Evolutionary conservation across 64 coral and sea anemone species (phyloP).

Genomic region (Anthopleura sola): DNA sequence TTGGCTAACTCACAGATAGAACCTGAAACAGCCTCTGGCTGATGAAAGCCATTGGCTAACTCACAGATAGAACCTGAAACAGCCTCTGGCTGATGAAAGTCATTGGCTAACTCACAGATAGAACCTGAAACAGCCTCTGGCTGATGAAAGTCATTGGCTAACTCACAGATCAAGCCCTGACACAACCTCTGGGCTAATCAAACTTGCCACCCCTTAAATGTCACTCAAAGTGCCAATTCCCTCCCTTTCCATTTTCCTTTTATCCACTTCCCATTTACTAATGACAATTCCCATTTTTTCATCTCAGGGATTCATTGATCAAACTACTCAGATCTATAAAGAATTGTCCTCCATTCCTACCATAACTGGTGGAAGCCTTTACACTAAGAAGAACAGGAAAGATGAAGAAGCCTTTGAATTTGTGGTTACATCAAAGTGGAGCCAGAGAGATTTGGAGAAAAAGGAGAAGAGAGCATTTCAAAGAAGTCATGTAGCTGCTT

Average conservation of each 20-base stretch:
- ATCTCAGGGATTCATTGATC: conserved; percentile 18
- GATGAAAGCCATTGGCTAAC: too few species aligned
- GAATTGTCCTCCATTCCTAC: conserved; percentile 15
- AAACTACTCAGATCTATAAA: conserved; percentile 25
- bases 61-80: too few species aligned
- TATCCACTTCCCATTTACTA: not conserved
- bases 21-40: too few species aligned
- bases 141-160: too few species aligned
- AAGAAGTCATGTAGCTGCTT: conserved; percentile 41
- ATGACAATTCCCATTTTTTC: not conserved
- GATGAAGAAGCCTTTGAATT: conserved; percentile 9
- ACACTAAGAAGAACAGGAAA: not conserved
- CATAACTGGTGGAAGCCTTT: conserved; percentile 8
- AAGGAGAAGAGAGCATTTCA: conserved; percentile 64
- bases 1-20: too few species aligned
- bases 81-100: too few species aligned
- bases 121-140: too few species aligned
- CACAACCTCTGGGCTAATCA: too few species aligned
- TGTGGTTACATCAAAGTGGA: conserved; percentile 57
- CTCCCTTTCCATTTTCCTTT: not conserved
- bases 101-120: too few species aligned
- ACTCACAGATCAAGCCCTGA: too few species aligned
- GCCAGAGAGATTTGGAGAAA: conserved; percentile 72
- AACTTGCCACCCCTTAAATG: too few species aligned
- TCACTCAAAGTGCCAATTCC: not conserved